phyloP scores from a whole-genome alignment of 1,140 invertebrate species.

The Heliconius congener region DNA sequence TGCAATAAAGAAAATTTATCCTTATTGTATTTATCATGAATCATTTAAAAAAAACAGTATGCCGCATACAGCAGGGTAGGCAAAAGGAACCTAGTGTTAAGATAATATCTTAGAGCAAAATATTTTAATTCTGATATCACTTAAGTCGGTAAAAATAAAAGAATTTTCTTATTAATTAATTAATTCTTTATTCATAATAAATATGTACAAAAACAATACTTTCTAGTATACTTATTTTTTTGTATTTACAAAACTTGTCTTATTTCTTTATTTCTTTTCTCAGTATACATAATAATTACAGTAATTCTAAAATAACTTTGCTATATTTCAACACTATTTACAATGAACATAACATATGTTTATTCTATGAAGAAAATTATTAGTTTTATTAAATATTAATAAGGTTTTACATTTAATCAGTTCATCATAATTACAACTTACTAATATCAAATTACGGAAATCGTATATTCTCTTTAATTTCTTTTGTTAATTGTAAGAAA shows the following conservation, averaged over 20 bases:
- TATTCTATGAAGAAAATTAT: neutral
- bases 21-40: no score
- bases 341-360: neutral
- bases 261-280: neutral
- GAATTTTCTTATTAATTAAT: neutral
- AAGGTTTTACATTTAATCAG: neutral
- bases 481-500: neutral
- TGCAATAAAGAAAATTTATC: no score
- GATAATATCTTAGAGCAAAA: no score
- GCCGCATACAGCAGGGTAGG: no score
- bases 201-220: constrained; percentile 13
- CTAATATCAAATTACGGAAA: neutral
- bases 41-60: no score
- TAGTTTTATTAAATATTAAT: neutral
- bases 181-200: constrained; percentile 1
- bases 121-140: neutral
- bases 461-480: neutral
- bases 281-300: neutral
- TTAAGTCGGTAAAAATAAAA: neutral
- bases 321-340: neutral
- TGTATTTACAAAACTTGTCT: constrained; percentile 11
- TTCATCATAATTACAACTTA: neutral
- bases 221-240: neutral
- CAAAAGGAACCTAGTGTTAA: no score
- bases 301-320: neutral